Evolutionary conservation across 2,113 vertebrate species (phyloP).

Genomic region (Poecile atricapillus): DNA sequence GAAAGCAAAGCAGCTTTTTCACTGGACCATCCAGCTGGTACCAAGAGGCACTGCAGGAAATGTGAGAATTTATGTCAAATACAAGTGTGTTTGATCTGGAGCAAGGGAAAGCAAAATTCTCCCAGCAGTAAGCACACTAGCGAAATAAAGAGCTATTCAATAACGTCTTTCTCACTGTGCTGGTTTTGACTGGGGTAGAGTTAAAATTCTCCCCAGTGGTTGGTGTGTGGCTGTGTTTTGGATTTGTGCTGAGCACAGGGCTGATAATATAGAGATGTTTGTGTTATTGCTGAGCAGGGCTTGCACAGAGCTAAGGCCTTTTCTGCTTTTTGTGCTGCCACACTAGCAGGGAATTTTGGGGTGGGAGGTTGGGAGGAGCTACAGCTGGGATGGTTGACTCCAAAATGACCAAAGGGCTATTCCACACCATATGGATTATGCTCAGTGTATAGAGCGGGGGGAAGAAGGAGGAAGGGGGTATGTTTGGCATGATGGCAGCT

Average conservation of each 20-base stretch:
- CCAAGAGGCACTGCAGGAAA: background rate
- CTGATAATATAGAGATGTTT: background rate
- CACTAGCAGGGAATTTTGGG: background rate
- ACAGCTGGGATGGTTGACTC: background rate
- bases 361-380: background rate
- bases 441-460: background rate
- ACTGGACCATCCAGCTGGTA: background rate
- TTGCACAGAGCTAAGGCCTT: background rate
- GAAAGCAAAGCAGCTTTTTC: background rate
- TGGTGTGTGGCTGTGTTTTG: background rate
- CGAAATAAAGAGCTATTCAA: background rate
- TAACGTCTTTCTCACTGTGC: background rate
- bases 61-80: background rate
- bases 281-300: background rate
- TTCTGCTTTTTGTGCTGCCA: background rate
- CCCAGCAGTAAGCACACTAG: background rate
- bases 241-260: background rate
- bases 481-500: rapidly evolving
- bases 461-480: background rate
- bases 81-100: background rate
- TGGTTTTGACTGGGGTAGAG: background rate
- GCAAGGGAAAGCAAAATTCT: background rate
- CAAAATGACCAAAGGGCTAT: background rate
- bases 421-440: background rate
- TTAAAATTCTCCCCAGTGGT: background rate